Base-by-base conservation (phyloP, 2,888 invertebrate genomes). In the Teinopalpus imperialis region DNA sequence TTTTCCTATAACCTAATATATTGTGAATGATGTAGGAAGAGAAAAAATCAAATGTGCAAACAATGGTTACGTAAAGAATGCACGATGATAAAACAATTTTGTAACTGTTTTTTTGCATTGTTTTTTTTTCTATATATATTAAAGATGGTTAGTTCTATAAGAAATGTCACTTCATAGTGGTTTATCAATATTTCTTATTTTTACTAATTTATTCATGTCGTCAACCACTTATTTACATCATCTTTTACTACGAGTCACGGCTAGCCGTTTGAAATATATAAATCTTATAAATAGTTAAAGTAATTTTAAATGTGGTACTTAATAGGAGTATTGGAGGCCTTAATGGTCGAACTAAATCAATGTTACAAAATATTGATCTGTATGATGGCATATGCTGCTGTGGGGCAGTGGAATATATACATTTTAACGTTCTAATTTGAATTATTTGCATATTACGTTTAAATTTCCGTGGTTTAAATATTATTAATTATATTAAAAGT, bases 121-220 rank as follows among this genome's bases (percentile, higher is more conserved):
- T n/a, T n/a, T n/a, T n/a, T n/a, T n/a, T n/a, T n/a, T n/a, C n/a
- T n/a, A n/a, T n/a, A n/a, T n/a, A 36, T 39, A 51, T 66, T 66
- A 61, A 56, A 60, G 64, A 66, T 67, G 78, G 80, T 78, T 67
- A 78, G 76, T 70, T 47, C 49, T 52, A 57, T 53, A 50, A 51
- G 34, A 53, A 43, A 55, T 31, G 10, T 13, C 16, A 18, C 9
- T 10, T 9, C 21, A 40, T 8, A n/a, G 12, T 40, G 6, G 21
- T 14, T 40, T 14, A 8, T n/a, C 5, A 23, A 14, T 40, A 14
- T 36, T 12, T n/a, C 16, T 20, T 13, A 4, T 32, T 13, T 20
- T 20, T 18, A 13, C 14, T 13, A 6, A 1, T n/a, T 34, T 13
- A 8, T 43, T 43, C 6, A 27, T 13, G n/a, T 13, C 9, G 6